Evolutionary conservation across 2,888 invertebrate genomes (phyloP), one percentile per base, ranked within the genome.

Genomic region (Microchrysa polita): DNA sequence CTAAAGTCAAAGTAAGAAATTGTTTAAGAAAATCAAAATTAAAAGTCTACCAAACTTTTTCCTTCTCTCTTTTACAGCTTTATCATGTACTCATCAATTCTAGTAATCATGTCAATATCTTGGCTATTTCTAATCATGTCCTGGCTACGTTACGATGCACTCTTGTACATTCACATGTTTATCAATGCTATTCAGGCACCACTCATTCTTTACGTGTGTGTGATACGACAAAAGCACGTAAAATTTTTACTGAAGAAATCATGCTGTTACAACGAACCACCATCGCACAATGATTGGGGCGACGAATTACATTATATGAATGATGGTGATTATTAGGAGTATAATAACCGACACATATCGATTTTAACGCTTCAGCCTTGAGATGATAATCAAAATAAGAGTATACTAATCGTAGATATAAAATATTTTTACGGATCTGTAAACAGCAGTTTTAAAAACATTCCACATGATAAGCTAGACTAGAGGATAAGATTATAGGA

Each of bases 221-320:
- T 94, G 14, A 85, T 92, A 65, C 89, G 92, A 69, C 94, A 94
- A 80, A 90, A 91, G 75, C 92, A 94, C 80, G 94, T 95, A 1
- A 91, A 90, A 9, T 93, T 91, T 83, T 85, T 94, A 73, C 83
- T 94, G 61, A 88, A 91, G 75, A 94, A 94, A 83, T 91, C 92
- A 71, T 94, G 93, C 83, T 93, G 92, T 79, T 92, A 92, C 81
- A 89, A 90, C 42, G 90, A 93, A 77, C 91, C 91, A 0, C 88
- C 91, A 34, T 90, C 91, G 1, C 88, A 89, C 0, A 89, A 89
- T n/a, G 94, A 94, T 80, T 94, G 94, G 94, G 94, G 94, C 0
- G 94, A 94, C 80, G 94, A 95, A 85, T 91, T 94, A 92, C 91
- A 93, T 71, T 93, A 94, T 76, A 94, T 94, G 90, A 93, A 93